These are phyloP conservation scores for Horisme vitalbata DNA, from an alignment of 2,888 invertebrate genomes.

Conservation along the genomic window DNA sequence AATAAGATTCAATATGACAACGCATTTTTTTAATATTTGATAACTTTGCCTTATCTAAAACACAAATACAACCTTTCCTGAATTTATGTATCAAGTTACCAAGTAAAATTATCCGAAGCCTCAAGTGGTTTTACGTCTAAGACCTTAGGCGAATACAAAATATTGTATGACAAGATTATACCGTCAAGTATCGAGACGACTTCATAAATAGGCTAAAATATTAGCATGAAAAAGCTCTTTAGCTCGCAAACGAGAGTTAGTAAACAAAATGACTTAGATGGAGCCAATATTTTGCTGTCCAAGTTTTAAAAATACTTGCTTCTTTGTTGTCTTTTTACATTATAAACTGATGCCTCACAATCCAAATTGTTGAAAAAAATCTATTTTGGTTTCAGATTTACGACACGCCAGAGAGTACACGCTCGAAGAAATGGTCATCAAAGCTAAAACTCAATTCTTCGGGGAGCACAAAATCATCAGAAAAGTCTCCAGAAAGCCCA, in stretches of 20 bases:
- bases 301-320: constrained; percentile 28
- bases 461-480: constrained; percentile 71
- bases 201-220: constrained; percentile 49
- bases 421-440: constrained; percentile 88
- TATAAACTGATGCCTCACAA: constrained; percentile 1
- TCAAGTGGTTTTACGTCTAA: constrained; percentile 26
- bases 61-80: constrained; percentile 10
- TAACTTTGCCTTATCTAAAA: too few relatives aligned
- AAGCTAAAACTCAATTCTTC: constrained; percentile 84
- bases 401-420: constrained; percentile 77
- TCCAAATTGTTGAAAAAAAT: constrained; percentile 3
- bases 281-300: constrained; percentile 38
- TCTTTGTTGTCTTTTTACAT: constrained; percentile 3
- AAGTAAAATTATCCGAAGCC: constrained; percentile 12
- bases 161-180: constrained; percentile 43
- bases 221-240: constrained; percentile 53
- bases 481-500: constrained; percentile 74
- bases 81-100: constrained; percentile 16
- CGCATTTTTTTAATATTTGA: too few relatives aligned
- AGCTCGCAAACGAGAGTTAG: constrained; percentile 42
- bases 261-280: constrained; percentile 44
- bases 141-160: constrained; percentile 37
- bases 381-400: constrained; percentile 70
- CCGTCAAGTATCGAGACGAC: constrained; percentile 46
- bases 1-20: too few relatives aligned